Conservation (phyloP, 2,797 vertebrate species). For the Crotalus adamanteus region DNA sequence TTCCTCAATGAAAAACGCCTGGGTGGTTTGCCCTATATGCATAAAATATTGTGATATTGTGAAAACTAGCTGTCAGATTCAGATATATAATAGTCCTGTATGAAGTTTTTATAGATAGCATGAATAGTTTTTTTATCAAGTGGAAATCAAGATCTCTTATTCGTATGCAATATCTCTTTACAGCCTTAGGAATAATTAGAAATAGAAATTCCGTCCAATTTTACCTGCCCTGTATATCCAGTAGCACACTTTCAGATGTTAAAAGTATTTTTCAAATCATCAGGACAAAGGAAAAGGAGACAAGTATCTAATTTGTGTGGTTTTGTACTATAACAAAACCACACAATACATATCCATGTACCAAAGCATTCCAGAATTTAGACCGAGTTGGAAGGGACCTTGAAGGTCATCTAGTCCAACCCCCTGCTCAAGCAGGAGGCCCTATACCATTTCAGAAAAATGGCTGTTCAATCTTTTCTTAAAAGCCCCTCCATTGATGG, state of each 20-base stretch:
- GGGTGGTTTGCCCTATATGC: not conserved
- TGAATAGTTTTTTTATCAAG: not conserved
- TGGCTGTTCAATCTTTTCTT: not conserved
- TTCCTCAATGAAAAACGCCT: not conserved
- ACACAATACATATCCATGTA: not conserved
- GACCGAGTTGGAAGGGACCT: not conserved
- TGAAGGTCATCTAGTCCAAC: not conserved
- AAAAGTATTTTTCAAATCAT: not conserved
- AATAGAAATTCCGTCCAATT: not conserved
- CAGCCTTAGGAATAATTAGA: not conserved
- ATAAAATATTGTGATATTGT: not conserved
- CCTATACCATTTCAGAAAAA: not conserved
- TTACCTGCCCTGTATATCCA: not conserved
- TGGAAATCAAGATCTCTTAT: not conserved
- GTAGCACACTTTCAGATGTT: not conserved
- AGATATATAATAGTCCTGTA: not conserved
- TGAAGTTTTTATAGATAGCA: not conserved
- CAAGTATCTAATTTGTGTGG: not conserved
- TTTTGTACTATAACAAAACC: not conserved
- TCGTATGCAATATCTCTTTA: not conserved
- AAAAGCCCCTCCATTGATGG: not conserved
- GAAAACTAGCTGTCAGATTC: not conserved
- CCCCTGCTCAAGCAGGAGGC: not conserved
- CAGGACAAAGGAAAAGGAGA: not conserved
- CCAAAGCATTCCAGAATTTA: not conserved